Conservation (phyloP, 2,888 invertebrate species). For the Philonicus albiceps region DNA sequence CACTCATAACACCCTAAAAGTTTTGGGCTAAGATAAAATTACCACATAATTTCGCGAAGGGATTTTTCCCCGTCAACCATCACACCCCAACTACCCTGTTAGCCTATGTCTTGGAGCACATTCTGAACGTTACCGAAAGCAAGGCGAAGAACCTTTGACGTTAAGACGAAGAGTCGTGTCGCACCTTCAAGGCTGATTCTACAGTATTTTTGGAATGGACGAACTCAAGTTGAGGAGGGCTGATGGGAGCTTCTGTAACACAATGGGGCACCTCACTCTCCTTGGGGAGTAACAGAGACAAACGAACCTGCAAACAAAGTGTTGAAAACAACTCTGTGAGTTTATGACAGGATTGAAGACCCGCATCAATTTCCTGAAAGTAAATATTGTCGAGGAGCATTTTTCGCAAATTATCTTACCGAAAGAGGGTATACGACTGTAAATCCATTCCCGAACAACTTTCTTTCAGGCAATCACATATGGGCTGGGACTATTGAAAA, state of each 20-base stretch:
- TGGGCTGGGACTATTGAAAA: neutral
- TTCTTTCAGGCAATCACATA: neutral
- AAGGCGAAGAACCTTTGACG: neutral
- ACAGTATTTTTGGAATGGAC: neutral
- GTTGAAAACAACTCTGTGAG: conserved; percentile 29
- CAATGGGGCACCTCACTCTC: neutral
- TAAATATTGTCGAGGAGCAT: conserved; percentile 36
- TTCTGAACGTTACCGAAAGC: neutral
- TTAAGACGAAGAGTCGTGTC: neutral
- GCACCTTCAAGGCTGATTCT: neutral
- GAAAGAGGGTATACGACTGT: conserved; percentile 9
- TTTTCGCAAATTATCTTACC: conserved; percentile 38
- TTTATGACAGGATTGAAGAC: conserved; percentile 27
- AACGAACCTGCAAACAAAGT: conserved; percentile 32
- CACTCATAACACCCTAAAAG: neutral
- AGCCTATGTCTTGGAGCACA: neutral
- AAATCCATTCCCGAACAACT: neutral
- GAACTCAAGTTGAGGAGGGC: neutral
- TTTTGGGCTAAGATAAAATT: conserved; percentile 19
- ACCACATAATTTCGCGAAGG: conserved; percentile 20
- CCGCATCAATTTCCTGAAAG: conserved; percentile 40
- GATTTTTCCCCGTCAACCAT: conserved; percentile 1
- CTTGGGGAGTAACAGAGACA: conserved; percentile 10
- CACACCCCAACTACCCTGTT: neutral
- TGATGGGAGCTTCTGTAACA: neutral